Evolutionary conservation across 2,113 vertebrate genomes (phyloP), one percentile per base, ranked within the genome.

Genomic region (Scolopax mira): DNA sequence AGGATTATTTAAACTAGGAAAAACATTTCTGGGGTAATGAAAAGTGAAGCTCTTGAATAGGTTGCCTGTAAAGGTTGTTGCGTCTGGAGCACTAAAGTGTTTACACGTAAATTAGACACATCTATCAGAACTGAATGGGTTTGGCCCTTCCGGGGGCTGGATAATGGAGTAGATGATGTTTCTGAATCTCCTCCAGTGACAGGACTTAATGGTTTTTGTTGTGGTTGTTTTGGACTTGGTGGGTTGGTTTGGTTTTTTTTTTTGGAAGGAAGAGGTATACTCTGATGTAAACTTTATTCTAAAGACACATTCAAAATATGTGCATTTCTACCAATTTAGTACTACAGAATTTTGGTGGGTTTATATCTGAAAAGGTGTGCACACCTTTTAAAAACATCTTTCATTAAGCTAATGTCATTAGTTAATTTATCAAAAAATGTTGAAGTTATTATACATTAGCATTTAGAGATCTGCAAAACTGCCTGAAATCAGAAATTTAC

Each of bases 31-130:
- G 39, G 33, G 24, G 14, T 44, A 41, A 49, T 72, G 57, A 42
- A 9, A 12, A 27, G 15, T 46, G 42, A 52, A 55, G 6, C 7
- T 39, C 12, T 62, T n/a, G 28, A 51, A 9, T 5, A 44, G 28
- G 7, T 23, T 91, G 28, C 17, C 15, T 70, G 30, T 3, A 18
- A 64, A 78, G 18, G 23, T 72, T 35, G 11, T 77, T 69, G 70
- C 18, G 42, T 77, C 52, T 1, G 4, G 35, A 65, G 49, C 15
- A 39, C 15, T 58, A n/a, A 44, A 44, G 28, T 72, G 11, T 54
- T 65, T 51, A 27, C 0, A 2, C 12, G 12, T 18, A 33, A 39
- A 17, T 78, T n/a, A 30, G 22, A 73, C 24, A 14, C 0, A 3
- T 52, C 44, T 80, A 2, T 77, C 18, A 41, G 57, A 75, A 7